Conservation (phyloP, 2,888 invertebrate species). For the Drosophila prostipennis region DNA sequence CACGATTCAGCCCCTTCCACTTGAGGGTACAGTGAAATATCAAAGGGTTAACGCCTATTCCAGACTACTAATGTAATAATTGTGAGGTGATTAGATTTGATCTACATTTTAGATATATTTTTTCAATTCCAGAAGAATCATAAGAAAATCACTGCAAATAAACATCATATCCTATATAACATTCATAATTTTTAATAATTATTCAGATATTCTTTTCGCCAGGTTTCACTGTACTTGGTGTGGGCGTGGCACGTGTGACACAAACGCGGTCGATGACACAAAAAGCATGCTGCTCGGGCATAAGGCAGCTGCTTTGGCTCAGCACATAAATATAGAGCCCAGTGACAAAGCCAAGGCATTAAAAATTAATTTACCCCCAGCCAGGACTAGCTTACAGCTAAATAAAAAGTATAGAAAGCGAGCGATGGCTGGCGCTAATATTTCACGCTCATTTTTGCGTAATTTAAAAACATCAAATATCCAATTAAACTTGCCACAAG, state of each 20-base stretch:
- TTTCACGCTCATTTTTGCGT: constrained; percentile 70
- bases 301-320: constrained; percentile 42
- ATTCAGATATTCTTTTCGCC: too few species aligned
- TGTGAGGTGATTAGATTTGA: too few species aligned
- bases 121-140: too few species aligned
- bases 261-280: constrained; percentile 68
- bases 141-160: too few species aligned
- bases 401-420: not conserved
- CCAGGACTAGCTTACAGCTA: constrained; percentile 29
- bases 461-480: constrained; percentile 78
- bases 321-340: constrained; percentile 66
- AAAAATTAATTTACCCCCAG: constrained; percentile 73
- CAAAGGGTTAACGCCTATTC: not conserved
- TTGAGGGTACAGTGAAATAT: constrained; percentile 9
- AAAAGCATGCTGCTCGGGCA: constrained; percentile 26
- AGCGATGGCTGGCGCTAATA: constrained; percentile 44
- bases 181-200: too few species aligned
- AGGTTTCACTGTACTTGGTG: constrained; percentile 37
- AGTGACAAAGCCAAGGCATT: constrained; percentile 69
- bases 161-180: too few species aligned
- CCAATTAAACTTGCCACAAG: constrained; percentile 80
- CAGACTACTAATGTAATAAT: too few species aligned
- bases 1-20: constrained; percentile 3
- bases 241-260: constrained; percentile 75
- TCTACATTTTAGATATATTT: too few species aligned